A percentile compares a stretch with the other conserved stretches of the same genome.
phyloP scores from a whole-genome alignment of 2,113 vertebrate species.

The Sinosuthora webbiana region DNA sequence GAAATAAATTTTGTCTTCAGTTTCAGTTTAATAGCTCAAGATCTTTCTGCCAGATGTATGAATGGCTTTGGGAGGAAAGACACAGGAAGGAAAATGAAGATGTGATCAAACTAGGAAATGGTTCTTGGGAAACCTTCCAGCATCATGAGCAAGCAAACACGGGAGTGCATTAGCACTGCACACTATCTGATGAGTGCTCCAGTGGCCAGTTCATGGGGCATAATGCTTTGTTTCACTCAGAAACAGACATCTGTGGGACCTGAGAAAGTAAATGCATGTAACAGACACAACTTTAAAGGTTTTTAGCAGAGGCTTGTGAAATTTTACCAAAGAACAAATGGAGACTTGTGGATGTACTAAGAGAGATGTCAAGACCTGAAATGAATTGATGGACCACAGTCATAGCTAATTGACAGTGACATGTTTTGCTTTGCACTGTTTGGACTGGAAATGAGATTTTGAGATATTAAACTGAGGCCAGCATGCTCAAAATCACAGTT shows the following conservation, averaged over 20 bases:
- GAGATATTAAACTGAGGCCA: neutral
- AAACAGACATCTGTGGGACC: neutral
- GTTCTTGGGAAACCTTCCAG: slow-evolving; percentile 40
- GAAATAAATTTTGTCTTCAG: slow-evolving; percentile 48
- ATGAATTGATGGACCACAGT: slow-evolving; percentile 12
- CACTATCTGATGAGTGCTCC: slow-evolving; percentile 1
- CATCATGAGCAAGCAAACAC: neutral
- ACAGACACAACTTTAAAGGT: neutral
- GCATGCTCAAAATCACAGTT: neutral
- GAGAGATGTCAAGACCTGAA: neutral
- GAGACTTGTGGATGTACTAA: neutral
- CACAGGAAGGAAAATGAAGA: slow-evolving; percentile 31
- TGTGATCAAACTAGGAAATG: slow-evolving; percentile 49
- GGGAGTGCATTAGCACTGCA: neutral
- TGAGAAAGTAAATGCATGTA: slow-evolving; percentile 29
- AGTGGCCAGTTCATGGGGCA: neutral
- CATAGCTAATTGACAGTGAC: slow-evolving; percentile 19
- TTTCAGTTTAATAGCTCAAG: slow-evolving; percentile 36
- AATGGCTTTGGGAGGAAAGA: slow-evolving; percentile 5
- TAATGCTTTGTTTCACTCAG: neutral
- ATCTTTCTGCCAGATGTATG: slow-evolving; percentile 49
- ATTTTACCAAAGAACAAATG: neutral
- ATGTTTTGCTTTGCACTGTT: slow-evolving; percentile 7
- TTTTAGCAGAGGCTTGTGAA: neutral
- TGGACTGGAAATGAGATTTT: neutral